Percentiles rank a stretch among this genome's conserved stretches.
Evolutionary conservation across 2,888 invertebrate genomes (phyloP).

Genomic region (Bombylius discolor): DNA sequence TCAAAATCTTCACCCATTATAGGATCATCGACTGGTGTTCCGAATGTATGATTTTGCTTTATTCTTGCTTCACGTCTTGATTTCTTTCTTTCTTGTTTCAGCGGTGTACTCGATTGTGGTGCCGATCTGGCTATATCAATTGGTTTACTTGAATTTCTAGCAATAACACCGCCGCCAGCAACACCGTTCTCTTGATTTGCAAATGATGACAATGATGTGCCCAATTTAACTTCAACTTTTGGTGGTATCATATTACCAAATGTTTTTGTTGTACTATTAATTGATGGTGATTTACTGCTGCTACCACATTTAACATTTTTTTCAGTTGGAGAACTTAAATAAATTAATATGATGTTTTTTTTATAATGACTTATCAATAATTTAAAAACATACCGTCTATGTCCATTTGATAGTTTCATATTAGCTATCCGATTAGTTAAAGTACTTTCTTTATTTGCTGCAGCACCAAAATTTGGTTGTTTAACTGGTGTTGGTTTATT

Average conservation of each 20-base stretch:
- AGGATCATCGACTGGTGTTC: constrained; percentile 33
- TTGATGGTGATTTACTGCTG: constrained; percentile 12
- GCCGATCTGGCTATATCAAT: constrained; percentile 26
- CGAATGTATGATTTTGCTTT: constrained; percentile 30
- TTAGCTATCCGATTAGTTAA: constrained; percentile 28
- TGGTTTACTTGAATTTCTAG: constrained; percentile 21
- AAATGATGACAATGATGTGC: constrained; percentile 11
- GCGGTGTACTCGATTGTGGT: constrained; percentile 15
- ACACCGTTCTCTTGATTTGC: constrained; percentile 4
- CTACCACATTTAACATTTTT: constrained; percentile 5
- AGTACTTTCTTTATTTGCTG: constrained; percentile 16
- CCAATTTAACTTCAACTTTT: constrained; percentile 32
- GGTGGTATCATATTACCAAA: constrained; percentile 35
- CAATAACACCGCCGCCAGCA: constrained; percentile 10
- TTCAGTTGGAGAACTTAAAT: constrained; percentile 4
- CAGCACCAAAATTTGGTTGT: constrained; percentile 26
- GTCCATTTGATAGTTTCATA: constrained; percentile 27
- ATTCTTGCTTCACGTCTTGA: constrained; percentile 27
- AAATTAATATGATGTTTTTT: not conserved
- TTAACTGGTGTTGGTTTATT: constrained; percentile 37
- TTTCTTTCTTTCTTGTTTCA: constrained; percentile 21
- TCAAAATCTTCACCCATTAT: constrained; percentile 61
- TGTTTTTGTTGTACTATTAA: constrained; percentile 26
- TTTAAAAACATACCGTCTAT: constrained; percentile 15
- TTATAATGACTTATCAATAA: not conserved